phyloP scores from a whole-genome alignment of 2,113 vertebrate genomes.

The Phoxinus phoxinus region DNA sequence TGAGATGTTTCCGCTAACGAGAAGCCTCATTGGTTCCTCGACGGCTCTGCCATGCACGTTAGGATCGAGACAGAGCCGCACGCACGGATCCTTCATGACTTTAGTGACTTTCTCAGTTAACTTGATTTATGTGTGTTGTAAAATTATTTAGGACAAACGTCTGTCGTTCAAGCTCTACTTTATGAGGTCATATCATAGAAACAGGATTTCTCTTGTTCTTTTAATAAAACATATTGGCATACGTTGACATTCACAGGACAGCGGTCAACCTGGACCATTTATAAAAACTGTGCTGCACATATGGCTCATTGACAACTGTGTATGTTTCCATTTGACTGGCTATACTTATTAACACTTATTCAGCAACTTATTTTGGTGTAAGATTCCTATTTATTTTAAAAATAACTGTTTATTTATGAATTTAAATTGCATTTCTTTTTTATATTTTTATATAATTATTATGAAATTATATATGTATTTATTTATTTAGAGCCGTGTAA shows the following conservation, averaged over 20 bases:
- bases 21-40: neutral
- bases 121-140: neutral
- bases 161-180: conserved; percentile 1
- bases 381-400: neutral
- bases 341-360: neutral
- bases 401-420: too few relatives aligned
- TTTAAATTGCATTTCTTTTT: too few relatives aligned
- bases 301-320: too few relatives aligned
- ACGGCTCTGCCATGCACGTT: neutral
- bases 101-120: neutral
- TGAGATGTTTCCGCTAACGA: neutral
- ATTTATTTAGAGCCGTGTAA: too few relatives aligned
- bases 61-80: neutral
- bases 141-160: neutral
- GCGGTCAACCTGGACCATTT: too few relatives aligned
- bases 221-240: too few relatives aligned
- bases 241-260: too few relatives aligned
- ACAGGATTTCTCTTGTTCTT: neutral
- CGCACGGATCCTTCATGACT: neutral
- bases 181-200: neutral
- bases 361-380: neutral
- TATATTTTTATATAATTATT: too few relatives aligned
- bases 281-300: too few relatives aligned
- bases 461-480: too few relatives aligned
- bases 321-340: too few relatives aligned